phyloP scores from a whole-genome alignment of 2,888 invertebrate species.

The Caenorhabditis doughertyi region DNA sequence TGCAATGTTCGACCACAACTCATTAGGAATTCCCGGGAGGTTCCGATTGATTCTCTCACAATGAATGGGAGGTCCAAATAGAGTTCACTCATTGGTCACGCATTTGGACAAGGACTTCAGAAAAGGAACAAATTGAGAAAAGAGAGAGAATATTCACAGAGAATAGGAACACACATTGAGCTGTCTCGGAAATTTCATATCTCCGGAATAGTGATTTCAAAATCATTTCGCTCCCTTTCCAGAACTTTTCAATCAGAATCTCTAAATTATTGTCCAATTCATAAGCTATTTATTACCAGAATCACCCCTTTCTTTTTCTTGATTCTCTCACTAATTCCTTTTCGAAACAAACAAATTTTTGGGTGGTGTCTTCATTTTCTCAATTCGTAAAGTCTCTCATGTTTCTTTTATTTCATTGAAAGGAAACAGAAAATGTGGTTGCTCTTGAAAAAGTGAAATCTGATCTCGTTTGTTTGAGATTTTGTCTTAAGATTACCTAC shows the following conservation, averaged over 20 bases:
- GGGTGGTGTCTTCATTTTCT: background rate
- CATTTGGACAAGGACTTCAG: slow-evolving; percentile 17
- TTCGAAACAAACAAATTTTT: slow-evolving; percentile 38
- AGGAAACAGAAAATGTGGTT: slow-evolving; percentile 13
- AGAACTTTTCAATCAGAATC: no score
- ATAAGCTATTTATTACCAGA: no score
- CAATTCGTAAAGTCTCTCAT: slow-evolving; percentile 32
- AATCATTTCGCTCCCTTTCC: no score
- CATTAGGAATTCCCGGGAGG: slow-evolving; percentile 52
- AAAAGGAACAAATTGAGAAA: slow-evolving; percentile 31
- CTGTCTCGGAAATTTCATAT: no score
- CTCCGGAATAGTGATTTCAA: no score
- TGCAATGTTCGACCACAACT: slow-evolving; percentile 32
- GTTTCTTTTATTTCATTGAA: slow-evolving; percentile 24
- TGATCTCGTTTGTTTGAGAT: slow-evolving; percentile 39
- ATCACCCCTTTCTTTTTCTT: no score
- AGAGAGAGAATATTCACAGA: background rate
- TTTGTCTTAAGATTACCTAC: slow-evolving; percentile 51
- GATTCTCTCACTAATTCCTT: slow-evolving; percentile 26
- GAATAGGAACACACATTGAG: no score
- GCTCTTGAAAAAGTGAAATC: slow-evolving; percentile 42
- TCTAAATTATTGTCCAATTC: no score
- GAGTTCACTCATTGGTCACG: slow-evolving; percentile 53
- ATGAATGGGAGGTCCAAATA: slow-evolving; percentile 23
- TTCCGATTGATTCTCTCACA: slow-evolving; percentile 20